Conservation (phyloP, 2,888 invertebrate species). For the Amblyjoppa fuscipennis region DNA sequence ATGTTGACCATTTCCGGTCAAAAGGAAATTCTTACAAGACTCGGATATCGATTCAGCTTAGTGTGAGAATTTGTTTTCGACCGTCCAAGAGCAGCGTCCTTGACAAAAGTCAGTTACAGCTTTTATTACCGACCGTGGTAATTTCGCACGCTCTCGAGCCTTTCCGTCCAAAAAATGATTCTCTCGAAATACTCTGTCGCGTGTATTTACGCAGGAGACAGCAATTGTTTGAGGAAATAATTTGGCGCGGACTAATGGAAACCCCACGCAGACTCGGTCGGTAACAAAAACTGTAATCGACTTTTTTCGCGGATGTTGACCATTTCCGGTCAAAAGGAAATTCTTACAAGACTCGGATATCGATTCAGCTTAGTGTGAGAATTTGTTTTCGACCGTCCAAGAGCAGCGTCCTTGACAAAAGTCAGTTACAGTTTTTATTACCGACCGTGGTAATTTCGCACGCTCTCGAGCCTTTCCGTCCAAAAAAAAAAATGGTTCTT, state of each 20-base stretch:
- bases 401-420: background rate
- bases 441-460: background rate
- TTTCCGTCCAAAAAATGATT: too few species aligned
- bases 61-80: too few species aligned
- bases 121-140: too few species aligned
- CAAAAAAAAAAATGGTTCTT: slow-evolving; percentile 20
- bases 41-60: too few species aligned
- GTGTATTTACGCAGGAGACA: background rate
- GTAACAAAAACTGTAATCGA: background rate
- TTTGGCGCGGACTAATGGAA: background rate
- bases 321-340: background rate
- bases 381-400: background rate
- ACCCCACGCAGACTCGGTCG: background rate
- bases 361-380: background rate
- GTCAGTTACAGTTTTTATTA: background rate
- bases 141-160: too few species aligned
- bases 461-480: background rate
- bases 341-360: background rate
- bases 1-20: too few species aligned
- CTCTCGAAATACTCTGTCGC: too few species aligned
- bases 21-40: too few species aligned
- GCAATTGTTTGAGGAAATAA: slow-evolving; percentile 7
- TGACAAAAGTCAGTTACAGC: too few species aligned
- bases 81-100: too few species aligned
- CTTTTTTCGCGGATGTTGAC: background rate